Evolutionary conservation across 2,113 vertebrate genomes (phyloP), one percentile per base, ranked within the genome.

Genomic region (Clarias magur): DNA sequence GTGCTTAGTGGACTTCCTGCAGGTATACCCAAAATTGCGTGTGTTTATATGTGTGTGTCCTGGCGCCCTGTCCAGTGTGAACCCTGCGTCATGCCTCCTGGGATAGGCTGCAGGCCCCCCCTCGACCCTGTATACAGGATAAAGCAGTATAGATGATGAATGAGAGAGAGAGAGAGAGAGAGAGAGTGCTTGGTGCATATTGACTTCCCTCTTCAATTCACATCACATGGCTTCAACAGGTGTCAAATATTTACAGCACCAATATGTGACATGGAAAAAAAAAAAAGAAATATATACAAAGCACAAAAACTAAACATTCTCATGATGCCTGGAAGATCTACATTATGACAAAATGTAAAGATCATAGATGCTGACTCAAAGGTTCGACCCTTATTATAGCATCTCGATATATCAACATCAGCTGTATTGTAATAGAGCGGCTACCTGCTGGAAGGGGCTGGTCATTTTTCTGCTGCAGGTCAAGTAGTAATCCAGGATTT

Each of bases 401-500:
- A 60, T 38, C n/a, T 34, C 38, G 30, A 38, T 13, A 38, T 13
- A 7, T 11, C 5, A 60, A 13, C 38, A 38, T 60, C 3, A 62
- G 34, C 13, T 60, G n/a, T 60, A 81, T 53, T 23, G 72, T 60
- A 48, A 82, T 9, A 65, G 80, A 60, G 8, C 56, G 17, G 83
- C 56, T 94, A 97, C 97, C 97, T 97, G 96, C 90, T 97, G 97
- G 90, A 97, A 98, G 10, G 97, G 97, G 91, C 95, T 97, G 93
- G 92, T 95, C 91, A 95, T 95, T 48, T 93, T 95, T 86, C 95
- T 94, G 93, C 91, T 96, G 95, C 97, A 98, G 92, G 95, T 95
- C 93, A 98, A 95, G 91, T 98, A 98, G 92, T 98, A 98, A 91
- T 95, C 96, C 95, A 98, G 91, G 91, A 97, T 95, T 86, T 97